These are phyloP conservation scores for Ophthalmotilapia sp. DNA, from an alignment of 2,113 vertebrate genomes.

Conservation along the genomic window DNA sequence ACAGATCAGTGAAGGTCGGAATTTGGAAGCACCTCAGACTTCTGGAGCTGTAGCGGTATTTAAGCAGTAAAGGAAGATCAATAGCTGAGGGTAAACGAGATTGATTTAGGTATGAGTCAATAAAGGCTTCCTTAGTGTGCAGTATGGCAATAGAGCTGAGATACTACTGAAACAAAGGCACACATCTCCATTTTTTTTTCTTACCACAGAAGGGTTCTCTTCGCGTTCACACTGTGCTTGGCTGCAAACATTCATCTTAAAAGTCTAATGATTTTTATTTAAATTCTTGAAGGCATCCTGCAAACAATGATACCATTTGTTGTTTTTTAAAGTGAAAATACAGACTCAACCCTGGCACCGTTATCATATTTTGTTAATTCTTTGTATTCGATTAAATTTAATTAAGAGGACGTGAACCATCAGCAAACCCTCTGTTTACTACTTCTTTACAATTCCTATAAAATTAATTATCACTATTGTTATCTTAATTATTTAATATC, in stretches of 20 bases:
- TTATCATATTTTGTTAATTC: neutral
- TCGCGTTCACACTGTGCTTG: neutral
- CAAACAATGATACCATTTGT: neutral
- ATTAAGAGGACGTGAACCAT: neutral
- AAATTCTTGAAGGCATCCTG: neutral
- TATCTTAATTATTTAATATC: neutral
- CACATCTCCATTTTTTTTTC: neutral
- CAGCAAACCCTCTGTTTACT: neutral
- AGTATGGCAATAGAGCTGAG: neutral
- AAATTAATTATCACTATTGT: neutral
- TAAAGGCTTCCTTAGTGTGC: neutral
- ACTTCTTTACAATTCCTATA: neutral
- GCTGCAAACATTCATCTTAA: neutral
- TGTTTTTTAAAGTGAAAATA: neutral
- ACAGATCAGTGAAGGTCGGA: conserved; percentile 25
- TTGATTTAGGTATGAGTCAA: conserved; percentile 33
- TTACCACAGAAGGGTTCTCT: neutral
- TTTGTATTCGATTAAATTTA: neutral
- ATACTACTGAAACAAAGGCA: neutral
- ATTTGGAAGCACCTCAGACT: conserved; percentile 32
- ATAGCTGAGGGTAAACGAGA: conserved; percentile 28
- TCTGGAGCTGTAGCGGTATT: conserved; percentile 26
- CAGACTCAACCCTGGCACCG: neutral
- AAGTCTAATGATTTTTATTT: neutral
- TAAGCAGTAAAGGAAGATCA: conserved; percentile 28